Conservation (phyloP, 2,797 vertebrate genomes). For the Eupleurogrammus muticus region DNA sequence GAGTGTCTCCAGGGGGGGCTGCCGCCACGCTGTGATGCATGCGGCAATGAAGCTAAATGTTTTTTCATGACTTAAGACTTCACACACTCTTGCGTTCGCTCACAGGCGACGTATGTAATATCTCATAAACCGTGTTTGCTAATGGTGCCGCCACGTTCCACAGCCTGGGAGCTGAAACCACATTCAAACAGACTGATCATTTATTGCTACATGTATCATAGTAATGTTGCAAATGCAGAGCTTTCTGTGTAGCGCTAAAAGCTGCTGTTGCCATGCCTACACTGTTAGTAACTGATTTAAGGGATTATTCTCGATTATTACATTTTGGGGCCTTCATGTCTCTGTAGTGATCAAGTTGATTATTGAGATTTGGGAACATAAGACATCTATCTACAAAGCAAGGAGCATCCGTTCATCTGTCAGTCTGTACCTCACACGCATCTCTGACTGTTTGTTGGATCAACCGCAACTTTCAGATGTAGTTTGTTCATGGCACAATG, state of each 20-base stretch:
- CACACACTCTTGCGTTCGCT: conserved; percentile 29
- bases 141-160: conserved; percentile 20
- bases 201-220: conserved; percentile 46
- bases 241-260: conserved; percentile 2
- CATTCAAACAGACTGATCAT: conserved; percentile 46
- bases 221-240: conserved; percentile 27
- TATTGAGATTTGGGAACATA: background rate
- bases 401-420: too few species aligned
- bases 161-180: conserved; percentile 39
- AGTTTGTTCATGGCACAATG: too few species aligned
- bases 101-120: conserved; percentile 35
- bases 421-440: too few species aligned
- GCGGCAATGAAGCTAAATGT: conserved; percentile 59
- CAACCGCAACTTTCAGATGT: too few species aligned
- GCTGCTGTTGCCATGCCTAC: conserved; percentile 2
- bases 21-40: conserved; percentile 58
- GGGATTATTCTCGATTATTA: background rate
- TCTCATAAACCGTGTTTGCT: conserved; percentile 49
- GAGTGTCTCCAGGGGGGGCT: conserved; percentile 39
- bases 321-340: background rate
- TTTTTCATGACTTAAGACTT: conserved; percentile 57
- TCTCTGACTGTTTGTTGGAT: too few species aligned
- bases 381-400: too few species aligned
- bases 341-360: background rate
- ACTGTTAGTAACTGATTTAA: background rate